Evolutionary conservation across 2,797 vertebrate genomes (phyloP).

Genomic region (Odontamblyopus lacepedii): DNA sequence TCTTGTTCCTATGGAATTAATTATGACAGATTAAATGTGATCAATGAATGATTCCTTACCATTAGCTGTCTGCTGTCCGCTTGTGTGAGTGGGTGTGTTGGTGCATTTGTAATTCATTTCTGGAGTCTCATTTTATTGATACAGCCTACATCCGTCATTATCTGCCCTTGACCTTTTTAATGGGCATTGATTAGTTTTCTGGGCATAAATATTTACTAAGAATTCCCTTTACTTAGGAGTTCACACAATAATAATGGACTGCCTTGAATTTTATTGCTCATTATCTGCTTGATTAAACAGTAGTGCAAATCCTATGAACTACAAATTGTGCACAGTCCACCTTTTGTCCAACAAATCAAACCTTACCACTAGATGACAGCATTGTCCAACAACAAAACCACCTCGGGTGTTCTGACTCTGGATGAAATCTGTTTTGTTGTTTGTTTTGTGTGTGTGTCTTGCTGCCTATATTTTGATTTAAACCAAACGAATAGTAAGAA

Average conservation of each 20-base stretch:
- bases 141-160: slow-evolving; percentile 68
- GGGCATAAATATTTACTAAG: slow-evolving; percentile 72
- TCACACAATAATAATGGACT: slow-evolving; percentile 26
- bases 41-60: slow-evolving; percentile 70
- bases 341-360: slow-evolving; percentile 12
- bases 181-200: slow-evolving; percentile 74
- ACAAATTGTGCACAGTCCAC: slow-evolving; percentile 22
- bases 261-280: slow-evolving; percentile 59
- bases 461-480: slow-evolving; percentile 25
- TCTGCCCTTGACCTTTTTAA: slow-evolving; percentile 77
- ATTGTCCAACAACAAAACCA: slow-evolving; percentile 31
- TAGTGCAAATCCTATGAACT: slow-evolving; percentile 62
- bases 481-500: slow-evolving; percentile 41
- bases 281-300: slow-evolving; percentile 74
- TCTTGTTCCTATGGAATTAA: slow-evolving; percentile 72
- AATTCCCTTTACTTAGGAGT: slow-evolving; percentile 42
- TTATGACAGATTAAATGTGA: slow-evolving; percentile 72
- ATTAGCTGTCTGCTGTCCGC: slow-evolving; percentile 44
- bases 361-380: slow-evolving; percentile 67
- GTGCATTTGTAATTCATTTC: slow-evolving; percentile 63
- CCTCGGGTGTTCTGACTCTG: neutral
- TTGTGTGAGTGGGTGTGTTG: slow-evolving; percentile 21
- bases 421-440: neutral
- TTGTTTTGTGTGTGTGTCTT: neutral
- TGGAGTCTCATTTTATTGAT: slow-evolving; percentile 63